Conservation (phyloP, 2,113 vertebrate genomes). For the Pomatorhinus ruficollis region DNA sequence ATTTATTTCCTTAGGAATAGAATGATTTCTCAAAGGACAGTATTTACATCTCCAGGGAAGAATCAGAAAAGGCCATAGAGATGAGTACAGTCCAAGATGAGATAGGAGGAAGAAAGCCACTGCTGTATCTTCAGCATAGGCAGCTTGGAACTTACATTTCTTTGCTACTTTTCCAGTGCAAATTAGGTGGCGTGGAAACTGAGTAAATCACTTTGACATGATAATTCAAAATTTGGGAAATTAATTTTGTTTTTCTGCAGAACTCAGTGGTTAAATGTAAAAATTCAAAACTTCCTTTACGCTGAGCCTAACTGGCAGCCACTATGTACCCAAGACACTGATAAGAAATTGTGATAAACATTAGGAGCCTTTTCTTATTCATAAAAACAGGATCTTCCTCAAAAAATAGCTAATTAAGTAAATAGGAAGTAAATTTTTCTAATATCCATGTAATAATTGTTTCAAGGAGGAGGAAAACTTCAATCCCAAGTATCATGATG, state of each 20-base stretch:
- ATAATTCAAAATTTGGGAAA: neutral
- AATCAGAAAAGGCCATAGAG: neutral
- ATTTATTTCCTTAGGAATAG: neutral
- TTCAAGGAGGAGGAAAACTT: neutral
- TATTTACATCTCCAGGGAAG: neutral
- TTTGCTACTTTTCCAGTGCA: neutral
- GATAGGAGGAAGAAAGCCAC: neutral
- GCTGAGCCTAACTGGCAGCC: neutral
- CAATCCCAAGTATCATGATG: neutral
- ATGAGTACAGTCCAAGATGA: neutral
- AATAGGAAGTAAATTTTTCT: neutral
- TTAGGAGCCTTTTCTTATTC: neutral
- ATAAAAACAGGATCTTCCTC: neutral
- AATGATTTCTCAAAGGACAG: neutral
- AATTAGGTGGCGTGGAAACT: neutral
- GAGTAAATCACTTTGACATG: neutral
- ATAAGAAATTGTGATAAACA: neutral
- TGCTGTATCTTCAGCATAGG: neutral
- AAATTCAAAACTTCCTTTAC: neutral
- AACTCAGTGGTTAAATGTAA: neutral
- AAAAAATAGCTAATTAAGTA: neutral
- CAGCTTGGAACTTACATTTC: neutral
- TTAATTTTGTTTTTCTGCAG: neutral
- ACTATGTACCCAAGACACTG: rapidly evolving
- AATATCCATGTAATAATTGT: neutral